Base-by-base conservation (phyloP, 2,888 invertebrate genomes). In the Apantesis nais region DNA sequence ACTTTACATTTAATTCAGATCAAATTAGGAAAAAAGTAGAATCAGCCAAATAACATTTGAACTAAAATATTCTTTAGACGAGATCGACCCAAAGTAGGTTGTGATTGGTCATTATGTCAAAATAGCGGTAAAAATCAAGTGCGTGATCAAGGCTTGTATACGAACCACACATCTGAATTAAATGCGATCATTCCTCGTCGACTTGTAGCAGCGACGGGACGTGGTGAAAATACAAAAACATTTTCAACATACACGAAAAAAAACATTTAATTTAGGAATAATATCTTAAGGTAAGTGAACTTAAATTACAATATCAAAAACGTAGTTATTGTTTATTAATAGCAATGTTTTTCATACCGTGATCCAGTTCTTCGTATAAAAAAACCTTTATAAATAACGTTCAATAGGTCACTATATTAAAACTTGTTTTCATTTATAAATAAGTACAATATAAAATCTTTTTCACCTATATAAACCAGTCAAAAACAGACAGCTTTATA, bases 51-150 rank as follows among this genome's bases (percentile, higher is more conserved):
- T 31, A 12, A 34, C 0, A 34, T 62, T 62, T 34, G 4, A 34
- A 25, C 34, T 52, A 34, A 61, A 65, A 25, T 34, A 58, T 39
- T 19, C 34, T 34, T 34, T 37, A 60, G 3, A 66, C n/a, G 78
- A 75, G 74, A 75, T 77, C 61, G 66, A 68, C 63, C 64, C 68
- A 78, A 77, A 72, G 71, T 68, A 68, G 67, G 70, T 84, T 78
- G 81, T 85, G 81, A 89, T 88, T 88, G 89, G 88, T 89, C 86
- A 89, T 89, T 86, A 88, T 89, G 89, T 86, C 89, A 86, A 86
- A 77, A 83, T 93, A 94, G 89, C 93, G 92, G 94, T 92, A 93
- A 63, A 83, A 88, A 81, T 83, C 88, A 91, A 91, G 92, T 89
- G 90, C 88, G 85, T 87, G 90, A 89, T 89, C 90, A 90, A 89